Conservation (phyloP, 2,797 vertebrate genomes). For the Sphenodon punctatus region DNA sequence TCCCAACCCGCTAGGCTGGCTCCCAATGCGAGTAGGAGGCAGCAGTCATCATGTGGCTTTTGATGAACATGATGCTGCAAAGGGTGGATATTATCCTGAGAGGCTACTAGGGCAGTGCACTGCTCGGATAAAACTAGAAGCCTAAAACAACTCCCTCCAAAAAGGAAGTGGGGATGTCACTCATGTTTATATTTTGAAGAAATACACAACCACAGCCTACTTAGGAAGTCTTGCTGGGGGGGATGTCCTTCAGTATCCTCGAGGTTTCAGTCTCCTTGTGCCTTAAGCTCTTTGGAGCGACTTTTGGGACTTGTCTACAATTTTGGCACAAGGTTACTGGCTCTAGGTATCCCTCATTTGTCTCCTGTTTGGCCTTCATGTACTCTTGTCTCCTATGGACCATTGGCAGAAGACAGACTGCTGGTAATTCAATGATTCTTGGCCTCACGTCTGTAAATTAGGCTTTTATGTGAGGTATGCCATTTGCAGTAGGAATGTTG, state of each 20-base stretch:
- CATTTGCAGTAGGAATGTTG: slow-evolving; percentile 78
- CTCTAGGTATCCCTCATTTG: slow-evolving; percentile 12
- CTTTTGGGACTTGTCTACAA: background rate
- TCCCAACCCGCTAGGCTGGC: too few relatives aligned
- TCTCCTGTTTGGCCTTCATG: slow-evolving; percentile 24
- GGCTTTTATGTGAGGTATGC: slow-evolving; percentile 74
- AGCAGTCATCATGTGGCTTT: too few relatives aligned
- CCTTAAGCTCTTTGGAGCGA: background rate
- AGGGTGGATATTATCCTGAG: background rate
- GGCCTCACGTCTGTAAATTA: slow-evolving; percentile 73
- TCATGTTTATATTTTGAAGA: too few relatives aligned
- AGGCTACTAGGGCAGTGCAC: too few relatives aligned
- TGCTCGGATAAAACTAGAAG: too few relatives aligned
- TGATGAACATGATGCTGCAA: background rate
- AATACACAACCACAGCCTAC: too few relatives aligned
- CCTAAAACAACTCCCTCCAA: too few relatives aligned
- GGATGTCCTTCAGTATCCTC: slow-evolving; percentile 50
- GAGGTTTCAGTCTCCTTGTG: background rate
- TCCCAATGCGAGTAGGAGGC: background rate
- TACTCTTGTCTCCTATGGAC: slow-evolving; percentile 46
- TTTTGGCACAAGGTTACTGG: background rate
- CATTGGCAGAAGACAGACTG: slow-evolving; percentile 53
- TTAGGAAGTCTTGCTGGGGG: too few relatives aligned
- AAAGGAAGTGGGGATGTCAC: too few relatives aligned
- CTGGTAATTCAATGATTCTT: slow-evolving; percentile 74